Evolutionary conservation across 2,113 vertebrate genomes (phyloP).

Genomic region (Anhinga rufa): DNA sequence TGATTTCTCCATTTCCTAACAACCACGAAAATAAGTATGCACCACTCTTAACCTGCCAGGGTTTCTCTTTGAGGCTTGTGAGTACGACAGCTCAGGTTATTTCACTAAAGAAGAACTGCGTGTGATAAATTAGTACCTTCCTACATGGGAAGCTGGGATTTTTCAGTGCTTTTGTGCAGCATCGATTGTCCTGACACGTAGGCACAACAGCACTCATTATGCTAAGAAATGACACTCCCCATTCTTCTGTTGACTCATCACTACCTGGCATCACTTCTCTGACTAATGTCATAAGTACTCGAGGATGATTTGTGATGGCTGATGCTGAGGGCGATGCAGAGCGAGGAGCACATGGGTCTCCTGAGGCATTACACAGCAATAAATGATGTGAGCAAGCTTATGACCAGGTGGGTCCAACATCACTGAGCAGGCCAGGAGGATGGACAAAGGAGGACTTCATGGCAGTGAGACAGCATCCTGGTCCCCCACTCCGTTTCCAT

Average conservation of each 20-base stretch:
- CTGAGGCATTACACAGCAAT: background rate
- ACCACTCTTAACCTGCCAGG: rapidly evolving
- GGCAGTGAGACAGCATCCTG: background rate
- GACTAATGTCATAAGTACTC: background rate
- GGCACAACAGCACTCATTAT: background rate
- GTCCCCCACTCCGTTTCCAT: rapidly evolving
- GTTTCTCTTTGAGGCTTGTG: background rate
- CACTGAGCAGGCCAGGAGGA: background rate
- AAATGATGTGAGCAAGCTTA: background rate
- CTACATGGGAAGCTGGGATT: background rate
- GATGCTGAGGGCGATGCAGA: background rate
- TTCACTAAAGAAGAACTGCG: background rate
- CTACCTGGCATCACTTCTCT: background rate
- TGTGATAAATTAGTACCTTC: background rate
- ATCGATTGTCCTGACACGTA: background rate
- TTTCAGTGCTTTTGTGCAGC: background rate
- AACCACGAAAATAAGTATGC: background rate
- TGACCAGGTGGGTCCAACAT: background rate
- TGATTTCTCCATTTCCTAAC: background rate
- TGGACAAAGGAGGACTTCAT: background rate
- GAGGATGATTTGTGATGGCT: background rate
- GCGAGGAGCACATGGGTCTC: background rate
- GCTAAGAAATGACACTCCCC: background rate
- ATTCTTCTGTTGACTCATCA: background rate
- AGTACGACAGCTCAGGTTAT: background rate